Evolutionary conservation across 2,113 vertebrate species (phyloP).

Genomic region (Tamias sibiricus): DNA sequence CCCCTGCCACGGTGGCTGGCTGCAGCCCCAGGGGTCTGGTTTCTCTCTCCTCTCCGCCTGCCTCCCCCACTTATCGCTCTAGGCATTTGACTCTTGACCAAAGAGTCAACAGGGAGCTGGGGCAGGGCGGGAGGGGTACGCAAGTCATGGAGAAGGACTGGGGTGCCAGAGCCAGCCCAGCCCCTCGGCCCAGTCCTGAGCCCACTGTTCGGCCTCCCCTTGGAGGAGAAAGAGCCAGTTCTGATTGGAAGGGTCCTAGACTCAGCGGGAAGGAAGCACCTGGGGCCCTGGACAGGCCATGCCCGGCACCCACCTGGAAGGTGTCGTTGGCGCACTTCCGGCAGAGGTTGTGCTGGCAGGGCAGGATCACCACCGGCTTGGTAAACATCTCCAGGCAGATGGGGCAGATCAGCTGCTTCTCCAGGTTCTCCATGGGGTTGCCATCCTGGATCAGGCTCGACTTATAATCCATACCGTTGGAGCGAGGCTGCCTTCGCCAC

Average conservation of each 20-base stretch:
- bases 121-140: conserved; percentile 22
- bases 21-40: conserved; percentile 59
- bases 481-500: background rate
- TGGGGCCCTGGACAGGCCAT: accelerated
- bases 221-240: background rate
- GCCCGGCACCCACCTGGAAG: conserved; percentile 90
- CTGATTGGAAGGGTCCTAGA: background rate
- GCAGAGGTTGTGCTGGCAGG: conserved; percentile 98
- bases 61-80: conserved; percentile 63
- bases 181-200: background rate
- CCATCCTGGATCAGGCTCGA: conserved; percentile 86
- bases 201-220: background rate
- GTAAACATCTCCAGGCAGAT: conserved; percentile 99
- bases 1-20: conserved; percentile 59
- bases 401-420: conserved; percentile 98
- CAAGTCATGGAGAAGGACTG: conserved; percentile 23
- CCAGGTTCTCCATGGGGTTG: conserved; percentile 94
- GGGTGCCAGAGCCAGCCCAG: background rate
- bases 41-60: conserved; percentile 65
- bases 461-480: conserved; percentile 86
- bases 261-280: background rate
- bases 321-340: conserved; percentile 96
- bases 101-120: background rate
- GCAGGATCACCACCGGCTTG: conserved; percentile 98
- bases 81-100: conserved; percentile 70